A percentile compares a stretch with the other conserved stretches of the same genome.
These are phyloP conservation scores for Stomorhina lunata DNA, from an alignment of 2,888 invertebrate genomes.

Conservation along the genomic window DNA sequence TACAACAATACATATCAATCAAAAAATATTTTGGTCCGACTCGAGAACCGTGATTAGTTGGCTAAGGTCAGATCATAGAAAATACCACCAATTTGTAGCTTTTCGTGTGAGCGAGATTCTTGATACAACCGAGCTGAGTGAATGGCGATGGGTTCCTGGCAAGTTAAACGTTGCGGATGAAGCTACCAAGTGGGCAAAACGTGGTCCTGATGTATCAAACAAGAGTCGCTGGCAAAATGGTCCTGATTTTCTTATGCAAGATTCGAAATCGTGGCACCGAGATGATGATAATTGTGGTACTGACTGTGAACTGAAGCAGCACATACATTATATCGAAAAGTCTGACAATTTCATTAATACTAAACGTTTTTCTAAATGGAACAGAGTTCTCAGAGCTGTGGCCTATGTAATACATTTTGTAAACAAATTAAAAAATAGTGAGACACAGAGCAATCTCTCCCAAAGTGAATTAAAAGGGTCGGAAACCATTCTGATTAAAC, in stretches of 20 bases:
- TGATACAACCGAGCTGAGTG: not conserved
- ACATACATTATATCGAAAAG: not conserved
- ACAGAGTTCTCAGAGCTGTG: slow-evolving; percentile 7
- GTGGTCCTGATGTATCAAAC: slow-evolving; percentile 20
- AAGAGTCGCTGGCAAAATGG: slow-evolving; percentile 25
- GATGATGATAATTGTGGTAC: not conserved
- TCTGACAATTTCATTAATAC: not conserved
- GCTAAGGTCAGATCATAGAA: slow-evolving; percentile 22
- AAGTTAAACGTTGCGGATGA: slow-evolving; percentile 36
- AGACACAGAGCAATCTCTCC: not conserved
- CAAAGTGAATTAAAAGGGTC: slow-evolving; percentile 17
- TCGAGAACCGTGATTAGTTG: slow-evolving; percentile 28
- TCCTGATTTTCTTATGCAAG: not conserved
- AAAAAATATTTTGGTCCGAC: slow-evolving; percentile 19
- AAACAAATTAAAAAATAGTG: slow-evolving; percentile 12
- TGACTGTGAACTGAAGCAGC: slow-evolving; percentile 25
- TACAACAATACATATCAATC: slow-evolving; percentile 17
- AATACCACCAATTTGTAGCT: slow-evolving; percentile 44
- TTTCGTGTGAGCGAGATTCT: slow-evolving; percentile 44
- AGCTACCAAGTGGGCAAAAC: slow-evolving; percentile 22
- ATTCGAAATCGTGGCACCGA: not conserved
- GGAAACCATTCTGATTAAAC: not conserved
- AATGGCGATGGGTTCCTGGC: slow-evolving; percentile 39
- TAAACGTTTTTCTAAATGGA: slow-evolving; percentile 22
- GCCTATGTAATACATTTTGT: slow-evolving; percentile 21